These are phyloP conservation scores for Sympetrum striolatum DNA, from an alignment of 2,888 invertebrate genomes.

Conservation along the genomic window DNA sequence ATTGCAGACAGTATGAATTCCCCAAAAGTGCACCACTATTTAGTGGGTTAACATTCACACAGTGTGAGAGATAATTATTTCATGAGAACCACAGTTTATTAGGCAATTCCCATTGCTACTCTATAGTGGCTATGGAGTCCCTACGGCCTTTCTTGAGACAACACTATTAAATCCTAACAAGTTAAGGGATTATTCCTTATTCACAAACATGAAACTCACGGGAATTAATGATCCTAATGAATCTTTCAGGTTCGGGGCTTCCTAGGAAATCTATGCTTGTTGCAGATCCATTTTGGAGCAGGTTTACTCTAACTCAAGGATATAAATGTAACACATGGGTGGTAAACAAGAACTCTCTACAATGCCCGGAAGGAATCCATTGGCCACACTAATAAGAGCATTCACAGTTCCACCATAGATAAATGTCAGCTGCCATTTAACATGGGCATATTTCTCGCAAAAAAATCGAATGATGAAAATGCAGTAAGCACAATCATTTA, in stretches of 20 bases:
- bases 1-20: not conserved
- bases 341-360: not conserved
- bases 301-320: not conserved
- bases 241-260: no score
- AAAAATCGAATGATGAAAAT: not conserved
- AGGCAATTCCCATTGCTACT: conserved; percentile 1
- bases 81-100: not conserved
- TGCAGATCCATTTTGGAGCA: not conserved
- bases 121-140: conserved; percentile 28
- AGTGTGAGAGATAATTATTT: conserved; percentile 14
- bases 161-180: not conserved
- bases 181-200: not conserved
- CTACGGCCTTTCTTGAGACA: not conserved
- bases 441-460: not conserved
- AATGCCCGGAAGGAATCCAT: not conserved
- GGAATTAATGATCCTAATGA: not conserved
- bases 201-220: not conserved
- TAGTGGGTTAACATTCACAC: conserved; percentile 8
- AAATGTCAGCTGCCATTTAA: not conserved
- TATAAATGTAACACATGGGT: not conserved
- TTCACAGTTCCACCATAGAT: conserved; percentile 29
- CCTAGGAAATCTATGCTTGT: no score
- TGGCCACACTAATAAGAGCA: conserved; percentile 20
- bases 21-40: conserved; percentile 10
- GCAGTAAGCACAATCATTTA: not conserved